phyloP scores from a whole-genome alignment of 2,113 vertebrate species.

The Tautogolabrus adspersus region DNA sequence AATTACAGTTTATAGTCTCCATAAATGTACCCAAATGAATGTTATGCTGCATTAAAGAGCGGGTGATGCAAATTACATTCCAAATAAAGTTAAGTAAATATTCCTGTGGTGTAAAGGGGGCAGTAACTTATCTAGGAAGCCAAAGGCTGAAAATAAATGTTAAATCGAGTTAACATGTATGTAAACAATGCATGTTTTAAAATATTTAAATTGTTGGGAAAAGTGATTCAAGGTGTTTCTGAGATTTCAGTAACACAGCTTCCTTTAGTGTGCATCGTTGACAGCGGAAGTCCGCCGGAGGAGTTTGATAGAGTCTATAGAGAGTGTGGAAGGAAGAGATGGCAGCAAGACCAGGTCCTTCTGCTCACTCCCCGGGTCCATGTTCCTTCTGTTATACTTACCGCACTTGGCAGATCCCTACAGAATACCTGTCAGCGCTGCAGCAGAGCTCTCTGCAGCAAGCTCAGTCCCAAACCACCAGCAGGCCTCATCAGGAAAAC shows the following conservation, averaged over 20 bases:
- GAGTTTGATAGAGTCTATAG: neutral
- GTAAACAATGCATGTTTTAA: too few relatives aligned
- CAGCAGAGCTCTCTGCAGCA: constrained; percentile 9
- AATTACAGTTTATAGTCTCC: too few relatives aligned
- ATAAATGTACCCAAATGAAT: too few relatives aligned
- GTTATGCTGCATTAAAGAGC: too few relatives aligned
- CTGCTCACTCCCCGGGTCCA: neutral
- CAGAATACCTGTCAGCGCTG: constrained; percentile 45
- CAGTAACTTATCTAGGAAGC: too few relatives aligned
- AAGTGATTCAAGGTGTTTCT: too few relatives aligned
- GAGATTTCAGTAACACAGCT: neutral
- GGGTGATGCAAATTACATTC: too few relatives aligned
- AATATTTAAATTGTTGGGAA: too few relatives aligned
- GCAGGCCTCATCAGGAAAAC: constrained; percentile 45
- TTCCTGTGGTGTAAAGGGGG: too few relatives aligned
- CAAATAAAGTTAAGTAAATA: too few relatives aligned
- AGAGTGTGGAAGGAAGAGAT: neutral
- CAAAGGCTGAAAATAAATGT: too few relatives aligned
- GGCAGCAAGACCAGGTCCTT: neutral
- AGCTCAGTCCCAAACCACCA: constrained; percentile 19
- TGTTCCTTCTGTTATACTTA: constrained; percentile 31
- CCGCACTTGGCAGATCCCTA: constrained; percentile 48
- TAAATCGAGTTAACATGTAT: too few relatives aligned
- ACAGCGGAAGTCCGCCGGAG: neutral
- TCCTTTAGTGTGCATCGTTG: neutral